A percentile compares a stretch with the other conserved stretches of the same genome.
Conservation (phyloP, 1,140 invertebrate species). For the Druon quercuslanigerum region DNA sequence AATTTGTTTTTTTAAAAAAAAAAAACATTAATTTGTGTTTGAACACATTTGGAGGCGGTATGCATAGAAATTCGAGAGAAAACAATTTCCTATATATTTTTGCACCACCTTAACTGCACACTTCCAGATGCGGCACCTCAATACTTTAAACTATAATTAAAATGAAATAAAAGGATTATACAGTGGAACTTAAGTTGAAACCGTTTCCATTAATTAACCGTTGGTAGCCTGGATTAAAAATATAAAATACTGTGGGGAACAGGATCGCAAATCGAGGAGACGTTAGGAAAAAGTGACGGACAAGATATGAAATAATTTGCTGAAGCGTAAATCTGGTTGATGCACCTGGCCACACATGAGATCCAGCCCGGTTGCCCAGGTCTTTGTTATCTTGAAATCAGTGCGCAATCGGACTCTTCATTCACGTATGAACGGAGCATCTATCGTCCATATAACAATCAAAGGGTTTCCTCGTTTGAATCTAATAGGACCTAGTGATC, state of each 20-base stretch:
- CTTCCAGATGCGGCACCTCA: too few relatives aligned
- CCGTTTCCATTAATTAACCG: neutral
- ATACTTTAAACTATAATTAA: too few relatives aligned
- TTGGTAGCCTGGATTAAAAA: neutral
- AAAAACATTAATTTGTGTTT: too few relatives aligned
- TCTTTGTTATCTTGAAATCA: conserved; percentile 58
- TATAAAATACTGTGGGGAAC: neutral
- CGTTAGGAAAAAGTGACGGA: conserved; percentile 26
- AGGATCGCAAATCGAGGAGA: neutral
- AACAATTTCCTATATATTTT: too few relatives aligned
- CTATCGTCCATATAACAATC: conserved; percentile 56
- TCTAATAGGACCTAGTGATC: conserved; percentile 55
- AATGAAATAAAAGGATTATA: too few relatives aligned
- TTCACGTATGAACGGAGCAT: conserved; percentile 8
- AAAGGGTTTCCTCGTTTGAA: conserved; percentile 61
- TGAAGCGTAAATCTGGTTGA: conserved; percentile 54
- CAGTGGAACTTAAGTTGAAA: too few relatives aligned
- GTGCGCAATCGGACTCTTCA: neutral
- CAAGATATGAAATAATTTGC: conserved; percentile 65
- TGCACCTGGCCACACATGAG: conserved; percentile 64
- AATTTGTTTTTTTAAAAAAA: too few relatives aligned
- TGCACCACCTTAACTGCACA: too few relatives aligned
- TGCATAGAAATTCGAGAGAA: too few relatives aligned
- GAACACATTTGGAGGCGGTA: too few relatives aligned
- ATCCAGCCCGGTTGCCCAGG: conserved; percentile 36